Percentiles rank a stretch among this genome's conserved stretches.
Conservation (phyloP, 2,888 invertebrate genomes). For the Apoda limacodes region DNA sequence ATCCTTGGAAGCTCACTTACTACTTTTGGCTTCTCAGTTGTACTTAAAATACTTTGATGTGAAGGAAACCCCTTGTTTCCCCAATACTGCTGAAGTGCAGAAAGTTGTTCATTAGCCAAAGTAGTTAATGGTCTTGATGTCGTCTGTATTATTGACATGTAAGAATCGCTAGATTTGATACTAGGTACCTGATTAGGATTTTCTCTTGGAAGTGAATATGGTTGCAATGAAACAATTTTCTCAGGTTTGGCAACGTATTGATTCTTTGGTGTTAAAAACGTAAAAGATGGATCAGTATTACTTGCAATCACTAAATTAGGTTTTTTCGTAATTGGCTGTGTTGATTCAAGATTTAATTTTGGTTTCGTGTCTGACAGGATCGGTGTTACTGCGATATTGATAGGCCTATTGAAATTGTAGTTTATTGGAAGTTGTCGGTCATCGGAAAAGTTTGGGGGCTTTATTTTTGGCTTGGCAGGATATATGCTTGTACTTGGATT, state of each 20-base stretch:
- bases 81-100: conserved; percentile 50
- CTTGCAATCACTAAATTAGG: conserved; percentile 34
- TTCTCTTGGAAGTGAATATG: conserved; percentile 3
- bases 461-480: conserved; percentile 40
- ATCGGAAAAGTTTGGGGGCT: conserved; percentile 58
- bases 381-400: conserved; percentile 25
- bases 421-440: conserved; percentile 54
- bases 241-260: conserved; percentile 20
- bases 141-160: conserved; percentile 29
- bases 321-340: conserved; percentile 35
- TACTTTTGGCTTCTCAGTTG: too few relatives aligned
- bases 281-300: conserved; percentile 33
- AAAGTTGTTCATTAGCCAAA: conserved; percentile 43
- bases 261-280: conserved; percentile 39
- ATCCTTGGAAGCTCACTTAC: conserved; percentile 31
- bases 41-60: conserved; percentile 32
- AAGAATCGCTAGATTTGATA: conserved; percentile 6
- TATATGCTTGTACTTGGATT: too few relatives aligned
- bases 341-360: conserved; percentile 29
- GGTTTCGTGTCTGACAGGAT: conserved; percentile 24
- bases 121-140: conserved; percentile 46
- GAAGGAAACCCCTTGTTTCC: conserved; percentile 30
- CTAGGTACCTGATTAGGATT: background rate
- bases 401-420: conserved; percentile 43
- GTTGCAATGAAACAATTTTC: background rate